Evolutionary conservation across 2,888 invertebrate genomes (phyloP), one percentile per base, ranked within the genome.

Genomic region (Clanis bilineata): DNA sequence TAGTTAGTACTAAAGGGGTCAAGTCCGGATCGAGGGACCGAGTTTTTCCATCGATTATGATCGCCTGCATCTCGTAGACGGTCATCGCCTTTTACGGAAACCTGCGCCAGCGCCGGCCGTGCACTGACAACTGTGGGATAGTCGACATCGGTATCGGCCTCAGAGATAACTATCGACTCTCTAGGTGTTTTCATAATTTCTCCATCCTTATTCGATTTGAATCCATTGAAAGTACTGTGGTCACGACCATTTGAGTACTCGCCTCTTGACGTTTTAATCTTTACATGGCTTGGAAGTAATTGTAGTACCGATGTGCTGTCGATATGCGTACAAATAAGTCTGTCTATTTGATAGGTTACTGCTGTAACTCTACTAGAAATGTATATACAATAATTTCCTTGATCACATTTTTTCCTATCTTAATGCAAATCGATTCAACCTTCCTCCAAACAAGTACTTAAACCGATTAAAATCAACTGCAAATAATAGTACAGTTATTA

Each of bases 51-150:
- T 67, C 76, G 87, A 87, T 85, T 85, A 86, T 85, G 83, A 89
- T 87, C 85, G 79, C 72, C 71, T 72, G 71, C 76, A 77, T 74
- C 82, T 82, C 66, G 77, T 74, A 74, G 79, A 78, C 77, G 76
- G 75, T 79, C 77, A 71, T 77, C 72, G 72, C 91, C 91, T 78
- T 91, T 80, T 91, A 91, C 73, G 91, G 90, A 73, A 91, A 82
- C 87, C 80, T 85, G 90, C 69, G 74, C 80, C 71, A 63, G 79
- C 73, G 70, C 77, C 76, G 77, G 67, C 76, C 79, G 72, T 72
- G 81, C 80, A 85, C 85, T 88, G 87, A 90, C 90, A 86, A 86
- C 89, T 91, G 88, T 90, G 90, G 86, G 89, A 89, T 90, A 86
- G 82, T 82, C 79, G 73, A 77, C 82, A 77, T 79, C 81, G 79